Evolutionary conservation across 2,797 vertebrate genomes (phyloP).

Genomic region (Harpagifer antarcticus): DNA sequence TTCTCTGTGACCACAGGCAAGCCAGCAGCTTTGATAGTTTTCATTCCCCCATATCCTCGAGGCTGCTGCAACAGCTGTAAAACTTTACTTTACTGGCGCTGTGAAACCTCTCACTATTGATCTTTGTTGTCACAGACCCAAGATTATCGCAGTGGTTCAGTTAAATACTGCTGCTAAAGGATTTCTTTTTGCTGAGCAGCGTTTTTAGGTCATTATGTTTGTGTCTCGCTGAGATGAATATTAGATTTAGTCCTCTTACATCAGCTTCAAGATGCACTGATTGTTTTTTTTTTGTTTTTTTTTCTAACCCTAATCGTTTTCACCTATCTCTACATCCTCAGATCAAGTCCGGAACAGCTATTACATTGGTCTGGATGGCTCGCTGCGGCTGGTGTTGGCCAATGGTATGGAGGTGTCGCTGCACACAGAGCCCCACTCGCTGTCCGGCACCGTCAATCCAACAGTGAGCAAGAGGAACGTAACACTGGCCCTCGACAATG

Average conservation of each 20-base stretch:
- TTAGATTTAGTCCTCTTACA: constrained; percentile 61
- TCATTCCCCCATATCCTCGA: constrained; percentile 70
- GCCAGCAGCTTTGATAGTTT: constrained; percentile 76
- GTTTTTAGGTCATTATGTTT: constrained; percentile 71
- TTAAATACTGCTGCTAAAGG: constrained; percentile 78
- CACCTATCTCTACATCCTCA: constrained; percentile 62
- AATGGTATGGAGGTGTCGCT: constrained; percentile 99
- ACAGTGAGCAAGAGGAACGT: constrained; percentile 97
- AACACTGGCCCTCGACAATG: constrained; percentile 96
- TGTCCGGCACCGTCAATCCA: constrained; percentile 96
- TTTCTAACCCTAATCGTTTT: constrained; percentile 21
- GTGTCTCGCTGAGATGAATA: constrained; percentile 61
- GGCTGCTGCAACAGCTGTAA: constrained; percentile 80
- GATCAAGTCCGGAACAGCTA: constrained; percentile 99
- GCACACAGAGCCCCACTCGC: constrained; percentile 96
- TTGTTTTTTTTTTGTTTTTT: constrained; percentile 22
- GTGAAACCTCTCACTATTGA: constrained; percentile 79
- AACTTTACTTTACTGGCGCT: constrained; percentile 77
- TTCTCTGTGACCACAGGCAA: constrained; percentile 68
- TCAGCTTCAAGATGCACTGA: constrained; percentile 44
- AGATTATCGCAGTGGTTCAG: constrained; percentile 70
- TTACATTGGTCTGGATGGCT: constrained; percentile 95
- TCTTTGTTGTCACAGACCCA: constrained; percentile 77
- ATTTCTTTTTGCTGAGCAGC: constrained; percentile 73
- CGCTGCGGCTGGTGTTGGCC: constrained; percentile 93